phyloP scores from a whole-genome alignment of 2,797 vertebrate species.

The Semotilus atromaculatus region DNA sequence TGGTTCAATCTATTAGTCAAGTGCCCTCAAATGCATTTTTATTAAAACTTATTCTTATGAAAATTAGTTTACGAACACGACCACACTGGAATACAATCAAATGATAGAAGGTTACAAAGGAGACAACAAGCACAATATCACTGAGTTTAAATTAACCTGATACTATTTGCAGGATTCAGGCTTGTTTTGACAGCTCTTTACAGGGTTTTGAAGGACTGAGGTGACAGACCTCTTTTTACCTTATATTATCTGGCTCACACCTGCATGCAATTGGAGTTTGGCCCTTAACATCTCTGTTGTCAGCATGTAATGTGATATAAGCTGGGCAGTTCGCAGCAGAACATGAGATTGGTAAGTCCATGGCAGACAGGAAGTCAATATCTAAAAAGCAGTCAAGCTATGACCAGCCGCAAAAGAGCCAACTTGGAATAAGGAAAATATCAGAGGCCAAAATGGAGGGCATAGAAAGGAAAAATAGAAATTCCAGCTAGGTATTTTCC shows the following conservation, averaged over 20 bases:
- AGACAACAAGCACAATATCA: background rate
- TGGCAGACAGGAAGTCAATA: conserved; percentile 57
- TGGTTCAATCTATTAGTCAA: background rate
- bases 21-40: background rate
- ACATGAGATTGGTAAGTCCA: conserved; percentile 26
- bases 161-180: background rate
- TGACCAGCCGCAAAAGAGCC: conserved; percentile 30
- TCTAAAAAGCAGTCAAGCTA: conserved; percentile 37
- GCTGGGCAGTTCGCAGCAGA: conserved; percentile 29
- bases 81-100: background rate
- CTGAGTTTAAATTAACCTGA: background rate
- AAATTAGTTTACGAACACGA: background rate
- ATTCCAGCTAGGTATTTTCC: background rate
- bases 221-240: conserved; percentile 42
- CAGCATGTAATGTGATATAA: conserved; percentile 38
- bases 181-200: conserved; percentile 23
- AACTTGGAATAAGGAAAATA: conserved; percentile 9
- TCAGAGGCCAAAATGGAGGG: conserved; percentile 36
- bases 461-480: conserved; percentile 33
- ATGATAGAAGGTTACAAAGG: background rate
- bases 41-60: conserved; percentile 1
- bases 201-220: conserved; percentile 3
- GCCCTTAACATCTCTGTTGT: conserved; percentile 40
- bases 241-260: conserved; percentile 27
- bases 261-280: conserved; percentile 29